Evolutionary conservation across 2,113 vertebrate species (phyloP).

Genomic region (Puma concolor): DNA sequence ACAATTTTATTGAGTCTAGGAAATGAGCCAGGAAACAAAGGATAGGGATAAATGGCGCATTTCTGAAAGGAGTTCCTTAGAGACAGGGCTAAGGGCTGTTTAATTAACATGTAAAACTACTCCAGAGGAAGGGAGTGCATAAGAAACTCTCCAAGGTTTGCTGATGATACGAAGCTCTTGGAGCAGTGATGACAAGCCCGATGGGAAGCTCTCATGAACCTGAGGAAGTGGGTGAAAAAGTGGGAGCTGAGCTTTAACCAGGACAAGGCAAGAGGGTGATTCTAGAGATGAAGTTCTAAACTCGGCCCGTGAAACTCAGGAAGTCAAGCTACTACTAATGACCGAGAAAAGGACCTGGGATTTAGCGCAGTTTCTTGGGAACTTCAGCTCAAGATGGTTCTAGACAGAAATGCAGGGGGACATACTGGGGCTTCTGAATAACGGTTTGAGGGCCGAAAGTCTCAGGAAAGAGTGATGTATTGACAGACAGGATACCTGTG

Average conservation of each 20-base stretch:
- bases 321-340: neutral
- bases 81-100: conserved; percentile 31
- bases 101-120: conserved; percentile 57
- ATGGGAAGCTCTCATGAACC: neutral
- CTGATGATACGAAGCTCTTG: neutral
- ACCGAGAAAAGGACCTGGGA: neutral
- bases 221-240: neutral
- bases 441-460: neutral
- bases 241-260: neutral
- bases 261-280: neutral
- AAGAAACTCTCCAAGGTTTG: neutral
- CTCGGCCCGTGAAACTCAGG: neutral
- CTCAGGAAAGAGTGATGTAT: neutral
- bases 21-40: conserved; percentile 62
- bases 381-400: neutral
- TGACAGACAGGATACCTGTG: neutral
- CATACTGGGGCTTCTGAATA: neutral
- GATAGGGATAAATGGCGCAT: neutral
- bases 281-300: neutral
- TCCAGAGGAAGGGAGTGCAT: neutral
- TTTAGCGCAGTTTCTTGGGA: neutral
- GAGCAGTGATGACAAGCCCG: neutral
- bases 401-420: neutral
- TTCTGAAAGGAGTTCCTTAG: conserved; percentile 62
- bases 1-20: conserved; percentile 36